These are phyloP conservation scores for Lepisosteus oculatus DNA, from an alignment of 2,113 vertebrate species.

Conservation along the genomic window DNA sequence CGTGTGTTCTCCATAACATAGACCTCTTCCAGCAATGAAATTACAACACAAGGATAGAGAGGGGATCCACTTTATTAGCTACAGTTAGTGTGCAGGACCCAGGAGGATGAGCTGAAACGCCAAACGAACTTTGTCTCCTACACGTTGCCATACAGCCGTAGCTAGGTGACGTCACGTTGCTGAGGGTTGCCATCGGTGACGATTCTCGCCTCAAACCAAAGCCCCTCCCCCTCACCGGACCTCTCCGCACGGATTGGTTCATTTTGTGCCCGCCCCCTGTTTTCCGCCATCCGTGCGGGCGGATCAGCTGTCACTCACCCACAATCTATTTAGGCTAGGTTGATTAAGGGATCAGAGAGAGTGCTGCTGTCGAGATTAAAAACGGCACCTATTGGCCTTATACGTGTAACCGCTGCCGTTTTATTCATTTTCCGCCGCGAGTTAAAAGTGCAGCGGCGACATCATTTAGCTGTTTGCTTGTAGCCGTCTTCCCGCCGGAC, in stretches of 20 bases:
- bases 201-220: constrained; percentile 40
- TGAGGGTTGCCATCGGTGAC: constrained; percentile 62
- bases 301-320: constrained; percentile 33
- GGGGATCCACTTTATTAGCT: no score
- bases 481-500: constrained; percentile 25
- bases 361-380: constrained; percentile 35
- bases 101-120: background rate
- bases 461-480: background rate
- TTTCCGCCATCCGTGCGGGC: constrained; percentile 22
- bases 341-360: constrained; percentile 60
- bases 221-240: constrained; percentile 30
- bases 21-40: no score
- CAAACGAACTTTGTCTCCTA: constrained; percentile 14
- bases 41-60: no score
- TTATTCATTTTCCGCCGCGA: constrained; percentile 17
- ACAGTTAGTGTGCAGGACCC: background rate
- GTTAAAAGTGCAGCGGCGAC: background rate
- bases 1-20: no score
- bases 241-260: constrained; percentile 43
- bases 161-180: constrained; percentile 11
- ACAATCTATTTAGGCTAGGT: constrained; percentile 64
- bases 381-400: constrained; percentile 20
- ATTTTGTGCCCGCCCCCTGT: background rate
- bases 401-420: constrained; percentile 19
- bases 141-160: constrained; percentile 19